These are phyloP conservation scores for Diphyllodes magnificus DNA, from an alignment of 2,113 vertebrate species.

Conservation along the genomic window DNA sequence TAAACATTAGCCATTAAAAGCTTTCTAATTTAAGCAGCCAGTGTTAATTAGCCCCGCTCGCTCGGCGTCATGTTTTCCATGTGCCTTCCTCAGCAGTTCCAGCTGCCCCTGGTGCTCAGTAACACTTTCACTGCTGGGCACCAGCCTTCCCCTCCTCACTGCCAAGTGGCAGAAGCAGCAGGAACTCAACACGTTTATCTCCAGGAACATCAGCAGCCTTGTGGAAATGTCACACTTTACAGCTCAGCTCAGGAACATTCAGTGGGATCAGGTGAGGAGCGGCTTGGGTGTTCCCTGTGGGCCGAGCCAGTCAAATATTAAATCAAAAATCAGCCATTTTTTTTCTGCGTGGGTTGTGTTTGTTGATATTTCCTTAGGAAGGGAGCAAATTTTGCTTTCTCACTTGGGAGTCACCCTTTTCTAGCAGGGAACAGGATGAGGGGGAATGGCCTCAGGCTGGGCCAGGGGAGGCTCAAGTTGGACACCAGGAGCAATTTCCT, in stretches of 20 bases:
- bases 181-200: background rate
- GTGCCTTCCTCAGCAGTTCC: background rate
- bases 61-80: slow-evolving; percentile 3
- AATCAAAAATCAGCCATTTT: background rate
- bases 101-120: slow-evolving; percentile 16
- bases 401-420: background rate
- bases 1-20: slow-evolving; percentile 46
- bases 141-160: background rate
- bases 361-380: background rate
- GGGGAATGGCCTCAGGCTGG: background rate
- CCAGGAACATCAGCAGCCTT: background rate
- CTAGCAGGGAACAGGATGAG: background rate
- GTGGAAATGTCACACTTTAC: background rate
- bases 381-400: background rate
- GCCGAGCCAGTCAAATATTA: background rate
- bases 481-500: background rate
- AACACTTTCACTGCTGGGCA: background rate
- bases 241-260: background rate
- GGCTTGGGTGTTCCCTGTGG: background rate
- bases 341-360: background rate
- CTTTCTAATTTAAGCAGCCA: slow-evolving; percentile 68
- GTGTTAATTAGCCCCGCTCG: slow-evolving; percentile 50
- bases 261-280: background rate
- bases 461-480: background rate
- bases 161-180: slow-evolving; percentile 2